These are phyloP conservation scores for Crotalus horridus DNA, from an alignment of 2,113 vertebrate genomes.

Conservation along the genomic window DNA sequence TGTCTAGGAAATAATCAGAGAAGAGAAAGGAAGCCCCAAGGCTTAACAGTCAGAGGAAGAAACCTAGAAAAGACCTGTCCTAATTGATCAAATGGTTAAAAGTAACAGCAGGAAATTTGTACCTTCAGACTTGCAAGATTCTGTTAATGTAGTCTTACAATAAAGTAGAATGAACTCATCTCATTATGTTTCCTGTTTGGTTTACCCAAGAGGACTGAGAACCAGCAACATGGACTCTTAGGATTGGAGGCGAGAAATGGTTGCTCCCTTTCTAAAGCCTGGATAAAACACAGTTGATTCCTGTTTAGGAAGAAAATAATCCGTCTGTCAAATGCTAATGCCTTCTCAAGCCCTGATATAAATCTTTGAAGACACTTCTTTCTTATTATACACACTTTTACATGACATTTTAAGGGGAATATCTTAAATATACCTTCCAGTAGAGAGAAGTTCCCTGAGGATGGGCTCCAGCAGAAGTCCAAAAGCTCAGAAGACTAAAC, in stretches of 20 bases:
- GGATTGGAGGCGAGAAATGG: not conserved
- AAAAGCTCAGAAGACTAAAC: not conserved
- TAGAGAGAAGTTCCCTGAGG: not conserved
- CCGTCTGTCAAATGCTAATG: not conserved
- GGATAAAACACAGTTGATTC: not conserved
- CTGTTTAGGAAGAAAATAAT: conserved; percentile 5
- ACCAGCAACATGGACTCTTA: not conserved
- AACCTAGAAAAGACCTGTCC: not conserved
- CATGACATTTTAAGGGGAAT: not conserved
- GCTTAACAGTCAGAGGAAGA: not conserved
- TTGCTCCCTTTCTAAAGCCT: not conserved
- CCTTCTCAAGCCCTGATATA: not conserved
- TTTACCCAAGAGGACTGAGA: not conserved
- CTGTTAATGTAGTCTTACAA: not conserved
- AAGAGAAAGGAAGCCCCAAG: not conserved
- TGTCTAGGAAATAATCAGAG: not conserved
- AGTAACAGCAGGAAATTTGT: not conserved
- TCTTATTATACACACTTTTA: not conserved
- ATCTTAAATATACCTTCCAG: not conserved
- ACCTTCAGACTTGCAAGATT: not conserved
- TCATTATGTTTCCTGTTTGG: not conserved
- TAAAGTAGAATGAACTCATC: not conserved
- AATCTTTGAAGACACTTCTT: not conserved
- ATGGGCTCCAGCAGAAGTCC: not conserved
- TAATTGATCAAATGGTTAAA: not conserved